phyloP scores from a whole-genome alignment of 2,113 vertebrate genomes.

The Bufo bufo region DNA sequence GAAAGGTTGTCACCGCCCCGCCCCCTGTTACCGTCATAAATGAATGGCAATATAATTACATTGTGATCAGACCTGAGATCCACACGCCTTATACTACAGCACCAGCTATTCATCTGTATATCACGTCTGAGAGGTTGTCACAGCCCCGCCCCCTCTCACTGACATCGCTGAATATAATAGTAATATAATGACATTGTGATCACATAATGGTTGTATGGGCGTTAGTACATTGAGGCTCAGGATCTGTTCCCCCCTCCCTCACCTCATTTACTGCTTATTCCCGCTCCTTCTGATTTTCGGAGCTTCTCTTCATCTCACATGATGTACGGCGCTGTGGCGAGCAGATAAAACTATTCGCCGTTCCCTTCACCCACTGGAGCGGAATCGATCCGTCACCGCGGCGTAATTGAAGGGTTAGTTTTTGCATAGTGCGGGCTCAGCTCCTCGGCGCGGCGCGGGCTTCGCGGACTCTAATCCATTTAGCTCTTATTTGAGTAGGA shows the following conservation, averaged over 20 bases:
- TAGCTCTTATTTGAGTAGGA: conserved; percentile 34
- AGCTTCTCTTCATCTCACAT: background rate
- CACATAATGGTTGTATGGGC: background rate
- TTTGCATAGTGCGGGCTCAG: conserved; percentile 7
- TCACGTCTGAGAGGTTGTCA: too few species aligned
- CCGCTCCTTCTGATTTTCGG: background rate
- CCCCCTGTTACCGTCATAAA: background rate
- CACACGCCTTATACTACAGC: too few species aligned
- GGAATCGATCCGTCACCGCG: background rate
- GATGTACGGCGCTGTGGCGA: background rate
- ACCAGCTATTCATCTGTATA: too few species aligned
- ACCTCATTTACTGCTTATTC: background rate
- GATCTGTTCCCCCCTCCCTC: too few species aligned
- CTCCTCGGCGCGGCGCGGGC: background rate
- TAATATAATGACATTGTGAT: background rate
- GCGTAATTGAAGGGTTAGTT: background rate
- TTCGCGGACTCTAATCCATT: conserved; percentile 41
- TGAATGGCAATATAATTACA: too few species aligned
- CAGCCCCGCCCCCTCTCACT: too few species aligned
- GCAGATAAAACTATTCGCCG: background rate
- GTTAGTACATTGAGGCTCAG: too few species aligned
- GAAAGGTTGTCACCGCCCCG: background rate
- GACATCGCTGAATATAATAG: too few species aligned
- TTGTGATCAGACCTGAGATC: too few species aligned
- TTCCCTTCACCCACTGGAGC: background rate